These are phyloP conservation scores for Agraylea sexmaculata DNA, from an alignment of 1,140 invertebrate genomes.

Conservation along the genomic window DNA sequence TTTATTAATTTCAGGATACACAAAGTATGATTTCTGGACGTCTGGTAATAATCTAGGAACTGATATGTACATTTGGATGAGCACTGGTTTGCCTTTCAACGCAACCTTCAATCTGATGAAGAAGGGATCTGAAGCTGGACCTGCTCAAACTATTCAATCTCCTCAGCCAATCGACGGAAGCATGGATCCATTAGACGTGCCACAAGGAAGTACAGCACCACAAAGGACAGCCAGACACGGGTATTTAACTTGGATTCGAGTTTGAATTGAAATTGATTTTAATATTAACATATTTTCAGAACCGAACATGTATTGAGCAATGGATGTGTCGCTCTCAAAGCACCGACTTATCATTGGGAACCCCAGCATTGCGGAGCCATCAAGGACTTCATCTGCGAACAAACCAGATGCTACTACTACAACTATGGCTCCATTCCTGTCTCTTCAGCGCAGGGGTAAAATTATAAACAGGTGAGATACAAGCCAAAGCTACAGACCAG, in stretches of 20 bases:
- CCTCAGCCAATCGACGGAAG: constrained; percentile 32
- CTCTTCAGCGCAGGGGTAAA: constrained; percentile 80
- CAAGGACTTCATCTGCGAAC: constrained; percentile 81
- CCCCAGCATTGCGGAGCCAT: constrained; percentile 68
- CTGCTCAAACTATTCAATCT: constrained; percentile 28
- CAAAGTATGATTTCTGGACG: constrained; percentile 78
- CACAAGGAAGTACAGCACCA: constrained; percentile 56
- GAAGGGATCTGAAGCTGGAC: constrained; percentile 34
- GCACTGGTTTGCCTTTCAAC: constrained; percentile 75
- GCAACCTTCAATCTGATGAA: constrained; percentile 73
- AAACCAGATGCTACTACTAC: constrained; percentile 81
- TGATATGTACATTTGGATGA: constrained; percentile 83
- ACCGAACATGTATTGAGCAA: constrained; percentile 46
- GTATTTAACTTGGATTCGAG: constrained; percentile 37
- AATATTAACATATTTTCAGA: constrained; percentile 29
- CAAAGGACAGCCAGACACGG: constrained; percentile 64
- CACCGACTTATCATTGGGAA: constrained; percentile 65
- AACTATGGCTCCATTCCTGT: constrained; percentile 82
- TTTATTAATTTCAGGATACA: constrained; percentile 45
- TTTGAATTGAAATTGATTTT: no score
- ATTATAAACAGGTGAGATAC: constrained; percentile 38
- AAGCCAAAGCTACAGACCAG: constrained; percentile 27
- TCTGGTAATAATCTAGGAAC: constrained; percentile 77
- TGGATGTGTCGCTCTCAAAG: constrained; percentile 62
- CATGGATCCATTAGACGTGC: constrained; percentile 42